phyloP scores from a whole-genome alignment of 2,797 vertebrate species.

The Schizothorax lantsangensis region DNA sequence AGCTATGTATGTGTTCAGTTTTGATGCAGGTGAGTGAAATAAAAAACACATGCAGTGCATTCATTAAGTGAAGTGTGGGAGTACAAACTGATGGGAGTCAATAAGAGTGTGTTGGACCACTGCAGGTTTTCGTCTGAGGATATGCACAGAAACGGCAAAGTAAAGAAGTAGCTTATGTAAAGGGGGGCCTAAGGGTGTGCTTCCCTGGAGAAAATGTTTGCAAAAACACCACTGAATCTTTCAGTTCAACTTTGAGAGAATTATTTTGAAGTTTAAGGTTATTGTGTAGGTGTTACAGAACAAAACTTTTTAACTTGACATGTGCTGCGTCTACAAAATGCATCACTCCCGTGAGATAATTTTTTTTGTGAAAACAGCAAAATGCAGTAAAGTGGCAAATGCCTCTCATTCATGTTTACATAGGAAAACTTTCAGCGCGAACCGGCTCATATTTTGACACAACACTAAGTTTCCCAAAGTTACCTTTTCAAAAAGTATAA shows the following conservation, averaged over 20 bases:
- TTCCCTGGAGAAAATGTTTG: not conserved
- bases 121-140: not conserved
- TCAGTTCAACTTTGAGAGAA: not conserved
- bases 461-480: not conserved
- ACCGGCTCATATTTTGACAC: too few species aligned
- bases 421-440: not conserved
- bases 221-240: not conserved
- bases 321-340: not conserved
- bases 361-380: not conserved
- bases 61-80: not conserved
- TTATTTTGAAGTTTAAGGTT: not conserved
- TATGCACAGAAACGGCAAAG: not conserved
- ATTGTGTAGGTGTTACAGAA: not conserved
- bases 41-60: slow-evolving; percentile 42
- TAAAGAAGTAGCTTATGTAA: not conserved
- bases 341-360: not conserved
- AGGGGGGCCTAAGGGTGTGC: not conserved
- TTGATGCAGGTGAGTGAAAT: slow-evolving; percentile 63
- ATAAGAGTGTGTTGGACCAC: not conserved
- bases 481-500: not conserved
- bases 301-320: not conserved
- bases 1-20: slow-evolving; percentile 64
- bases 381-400: not conserved
- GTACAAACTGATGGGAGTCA: not conserved
- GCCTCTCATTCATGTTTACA: too few species aligned